A percentile compares a stretch with the other conserved stretches of the same genome.
Evolutionary conservation across 2,113 vertebrate genomes (phyloP).

Genomic region (Odocoileus virginianus): DNA sequence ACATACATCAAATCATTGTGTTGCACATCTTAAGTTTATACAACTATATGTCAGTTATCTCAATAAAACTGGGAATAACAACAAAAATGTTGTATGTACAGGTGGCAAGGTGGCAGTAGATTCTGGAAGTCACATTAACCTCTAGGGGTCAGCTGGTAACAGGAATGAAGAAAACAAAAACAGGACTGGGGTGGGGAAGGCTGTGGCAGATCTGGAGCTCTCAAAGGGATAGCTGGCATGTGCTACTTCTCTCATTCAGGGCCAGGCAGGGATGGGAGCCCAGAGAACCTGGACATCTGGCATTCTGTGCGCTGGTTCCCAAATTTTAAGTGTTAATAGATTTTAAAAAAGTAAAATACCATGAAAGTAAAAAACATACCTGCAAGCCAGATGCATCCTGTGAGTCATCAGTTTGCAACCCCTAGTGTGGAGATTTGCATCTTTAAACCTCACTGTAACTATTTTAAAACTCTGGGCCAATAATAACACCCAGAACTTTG

Average conservation of each 20-base stretch:
- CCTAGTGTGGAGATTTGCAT: neutral
- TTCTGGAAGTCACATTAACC: neutral
- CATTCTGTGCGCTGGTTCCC: neutral
- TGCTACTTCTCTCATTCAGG: neutral
- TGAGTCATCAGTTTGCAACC: neutral
- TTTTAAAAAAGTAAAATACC: neutral
- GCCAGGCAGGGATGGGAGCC: neutral
- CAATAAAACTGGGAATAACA: neutral
- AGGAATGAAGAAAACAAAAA: neutral
- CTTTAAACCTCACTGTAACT: neutral
- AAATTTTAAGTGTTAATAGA: slow-evolving; percentile 29
- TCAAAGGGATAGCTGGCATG: neutral
- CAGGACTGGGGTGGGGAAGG: neutral
- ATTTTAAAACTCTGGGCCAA: neutral
- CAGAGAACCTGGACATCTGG: neutral
- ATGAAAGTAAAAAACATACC: neutral
- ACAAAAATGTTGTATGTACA: neutral
- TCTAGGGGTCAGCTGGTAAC: neutral
- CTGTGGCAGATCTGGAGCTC: neutral
- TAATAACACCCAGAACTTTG: neutral
- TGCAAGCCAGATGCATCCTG: neutral
- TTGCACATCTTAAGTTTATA: neutral
- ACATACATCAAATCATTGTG: neutral
- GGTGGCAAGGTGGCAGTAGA: neutral
- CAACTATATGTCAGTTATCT: neutral